Evolutionary conservation across 2,888 invertebrate genomes (phyloP).

Genomic region (Cheilosia impressa): DNA sequence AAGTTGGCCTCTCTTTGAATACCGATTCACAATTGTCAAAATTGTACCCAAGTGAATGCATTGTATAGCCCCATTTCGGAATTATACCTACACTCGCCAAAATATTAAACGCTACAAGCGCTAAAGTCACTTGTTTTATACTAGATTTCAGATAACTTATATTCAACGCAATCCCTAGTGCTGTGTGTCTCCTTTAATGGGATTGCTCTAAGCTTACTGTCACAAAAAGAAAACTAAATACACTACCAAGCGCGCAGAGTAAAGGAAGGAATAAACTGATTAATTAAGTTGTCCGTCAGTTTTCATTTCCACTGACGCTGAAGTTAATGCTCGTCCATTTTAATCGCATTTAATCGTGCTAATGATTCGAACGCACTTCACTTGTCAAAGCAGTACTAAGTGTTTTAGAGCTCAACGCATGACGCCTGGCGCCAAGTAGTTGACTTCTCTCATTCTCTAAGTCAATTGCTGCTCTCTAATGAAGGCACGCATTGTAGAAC

Average conservation of each 20-base stretch:
- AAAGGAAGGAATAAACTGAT: constrained; percentile 54
- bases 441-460: constrained; percentile 62
- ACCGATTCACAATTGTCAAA: no score
- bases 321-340: constrained; percentile 33
- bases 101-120: no score
- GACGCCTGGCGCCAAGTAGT: constrained; percentile 73
- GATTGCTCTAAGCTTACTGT: no score
- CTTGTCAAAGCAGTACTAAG: constrained; percentile 59
- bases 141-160: no score
- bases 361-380: constrained; percentile 57
- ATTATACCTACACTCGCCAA: no score
- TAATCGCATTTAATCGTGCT: constrained; percentile 63
- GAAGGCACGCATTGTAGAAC: constrained; percentile 46
- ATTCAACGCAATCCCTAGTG: no score
- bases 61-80: no score
- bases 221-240: neutral
- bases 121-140: no score
- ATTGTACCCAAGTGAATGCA: no score
- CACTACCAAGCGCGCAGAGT: neutral
- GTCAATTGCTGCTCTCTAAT: constrained; percentile 67
- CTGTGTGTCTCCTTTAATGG: no score
- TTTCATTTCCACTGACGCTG: constrained; percentile 37
- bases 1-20: no score
- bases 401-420: constrained; percentile 53
- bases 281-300: constrained; percentile 52